Evolutionary conservation across 2,797 vertebrate species (phyloP).

Genomic region (Hydrolagus colliei): DNA sequence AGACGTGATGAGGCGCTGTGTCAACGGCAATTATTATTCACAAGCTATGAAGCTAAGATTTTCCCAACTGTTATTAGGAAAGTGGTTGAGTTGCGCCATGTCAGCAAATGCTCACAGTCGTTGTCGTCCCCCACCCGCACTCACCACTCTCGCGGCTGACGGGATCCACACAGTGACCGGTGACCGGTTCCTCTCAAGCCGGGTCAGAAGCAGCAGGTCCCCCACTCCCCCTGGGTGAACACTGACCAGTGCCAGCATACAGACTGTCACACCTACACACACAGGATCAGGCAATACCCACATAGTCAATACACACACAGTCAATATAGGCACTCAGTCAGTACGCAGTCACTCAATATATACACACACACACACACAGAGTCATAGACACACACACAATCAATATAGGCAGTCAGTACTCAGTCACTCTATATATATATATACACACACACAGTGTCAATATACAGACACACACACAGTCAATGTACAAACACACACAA

Average conservation of each 20-base stretch:
- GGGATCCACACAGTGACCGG: conserved; percentile 71
- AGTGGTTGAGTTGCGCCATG: neutral
- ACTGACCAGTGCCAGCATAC: conserved; percentile 64
- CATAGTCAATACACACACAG: neutral
- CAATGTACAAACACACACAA: too few species aligned
- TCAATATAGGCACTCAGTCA: neutral
- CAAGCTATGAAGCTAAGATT: neutral
- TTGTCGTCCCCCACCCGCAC: neutral
- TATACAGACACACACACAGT: too few species aligned
- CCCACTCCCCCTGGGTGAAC: conserved; percentile 57
- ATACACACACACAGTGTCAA: too few species aligned
- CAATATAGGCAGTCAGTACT: neutral
- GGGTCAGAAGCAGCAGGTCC: conserved; percentile 66
- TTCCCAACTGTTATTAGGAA: neutral
- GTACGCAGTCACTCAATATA: neutral
- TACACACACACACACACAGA: neutral
- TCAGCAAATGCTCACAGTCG: neutral
- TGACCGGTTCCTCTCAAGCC: conserved; percentile 59
- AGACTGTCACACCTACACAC: conserved; percentile 68
- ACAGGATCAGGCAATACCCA: neutral
- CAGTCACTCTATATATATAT: neutral
- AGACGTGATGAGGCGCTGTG: too few species aligned
- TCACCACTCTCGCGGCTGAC: conserved; percentile 59
- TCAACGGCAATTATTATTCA: neutral
- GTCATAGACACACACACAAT: neutral